Evolutionary conservation across 2,888 invertebrate species (phyloP).

Genomic region (Lasiommata megera): DNA sequence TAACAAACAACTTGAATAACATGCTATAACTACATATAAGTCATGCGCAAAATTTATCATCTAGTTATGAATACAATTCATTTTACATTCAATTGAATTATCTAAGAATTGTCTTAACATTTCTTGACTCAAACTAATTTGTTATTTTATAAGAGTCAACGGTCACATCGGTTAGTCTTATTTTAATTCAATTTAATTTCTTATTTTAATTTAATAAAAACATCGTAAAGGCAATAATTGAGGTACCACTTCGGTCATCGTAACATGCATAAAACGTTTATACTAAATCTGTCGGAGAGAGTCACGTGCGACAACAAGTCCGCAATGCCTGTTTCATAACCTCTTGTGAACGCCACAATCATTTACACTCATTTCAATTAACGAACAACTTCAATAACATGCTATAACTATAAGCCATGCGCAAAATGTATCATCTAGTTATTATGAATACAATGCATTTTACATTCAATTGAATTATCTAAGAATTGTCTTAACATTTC

Average conservation of each 20-base stretch:
- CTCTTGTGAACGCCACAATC: slow-evolving; percentile 52
- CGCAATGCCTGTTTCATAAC: slow-evolving; percentile 62
- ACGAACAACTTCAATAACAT: slow-evolving; percentile 62
- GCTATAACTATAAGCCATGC: slow-evolving; percentile 51
- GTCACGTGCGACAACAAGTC: slow-evolving; percentile 32
- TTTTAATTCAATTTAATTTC: no score
- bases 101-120: neutral
- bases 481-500: neutral
- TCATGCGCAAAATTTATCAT: slow-evolving; percentile 43
- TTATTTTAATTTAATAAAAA: no score
- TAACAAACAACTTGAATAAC: slow-evolving; percentile 66
- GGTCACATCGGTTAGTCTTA: no score
- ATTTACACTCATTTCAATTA: slow-evolving; percentile 77
- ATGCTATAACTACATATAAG: slow-evolving; percentile 53
- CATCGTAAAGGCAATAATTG: no score
- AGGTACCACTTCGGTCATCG: no score
- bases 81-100: neutral
- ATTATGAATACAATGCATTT: slow-evolving; percentile 38
- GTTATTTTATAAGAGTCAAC: no score
- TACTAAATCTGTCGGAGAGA: slow-evolving; percentile 8
- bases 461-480: neutral
- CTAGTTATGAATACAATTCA: slow-evolving; percentile 41
- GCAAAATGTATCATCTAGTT: slow-evolving; percentile 42
- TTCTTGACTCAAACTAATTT: no score
- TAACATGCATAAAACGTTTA: neutral